phyloP scores from a whole-genome alignment of 2,113 vertebrate genomes.

The Melanerpes aurifrons region DNA sequence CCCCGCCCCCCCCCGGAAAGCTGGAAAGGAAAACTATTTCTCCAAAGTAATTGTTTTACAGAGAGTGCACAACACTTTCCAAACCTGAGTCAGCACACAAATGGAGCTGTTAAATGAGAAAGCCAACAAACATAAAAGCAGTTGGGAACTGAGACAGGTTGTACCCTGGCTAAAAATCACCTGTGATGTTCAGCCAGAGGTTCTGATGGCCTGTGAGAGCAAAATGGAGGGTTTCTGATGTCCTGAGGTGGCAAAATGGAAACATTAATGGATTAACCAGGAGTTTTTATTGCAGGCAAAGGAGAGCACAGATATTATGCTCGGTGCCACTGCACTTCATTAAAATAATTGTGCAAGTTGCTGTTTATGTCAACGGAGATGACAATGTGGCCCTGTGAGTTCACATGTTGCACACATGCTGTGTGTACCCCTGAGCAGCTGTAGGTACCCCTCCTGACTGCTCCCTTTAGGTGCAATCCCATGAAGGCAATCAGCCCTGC shows the following conservation, averaged over 20 bases:
- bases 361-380: not conserved
- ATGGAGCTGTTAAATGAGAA: not conserved
- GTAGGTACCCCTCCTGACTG: not conserved
- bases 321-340: not conserved
- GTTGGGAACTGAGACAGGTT: not conserved
- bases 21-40: conserved; percentile 3
- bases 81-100: not conserved
- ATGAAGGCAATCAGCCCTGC: not conserved
- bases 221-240: not conserved
- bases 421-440: rapidly evolving
- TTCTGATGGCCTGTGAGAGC: not conserved
- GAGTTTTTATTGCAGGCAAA: not conserved
- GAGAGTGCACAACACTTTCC: not conserved
- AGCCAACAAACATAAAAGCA: not conserved
- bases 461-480: rapidly evolving
- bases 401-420: rapidly evolving
- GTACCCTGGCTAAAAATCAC: not conserved
- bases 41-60: conserved; percentile 1
- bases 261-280: not conserved
- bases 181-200: not conserved
- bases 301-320: not conserved
- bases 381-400: not conserved
- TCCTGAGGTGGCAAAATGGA: not conserved
- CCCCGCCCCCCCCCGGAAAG: not conserved
- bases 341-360: not conserved